phyloP scores from a whole-genome alignment of 2,797 vertebrate genomes.

The Poecilia picta region DNA sequence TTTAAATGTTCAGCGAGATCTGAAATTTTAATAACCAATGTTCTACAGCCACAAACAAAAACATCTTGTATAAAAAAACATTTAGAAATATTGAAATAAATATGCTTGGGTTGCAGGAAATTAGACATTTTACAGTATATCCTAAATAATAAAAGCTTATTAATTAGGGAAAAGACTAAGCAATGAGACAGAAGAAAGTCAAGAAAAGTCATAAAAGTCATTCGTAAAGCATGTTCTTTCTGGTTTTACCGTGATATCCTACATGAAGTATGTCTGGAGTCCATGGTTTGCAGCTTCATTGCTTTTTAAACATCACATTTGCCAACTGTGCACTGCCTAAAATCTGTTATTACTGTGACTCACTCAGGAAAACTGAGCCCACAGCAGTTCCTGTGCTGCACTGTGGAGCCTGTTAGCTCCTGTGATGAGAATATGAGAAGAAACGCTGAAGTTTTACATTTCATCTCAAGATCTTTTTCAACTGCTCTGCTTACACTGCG shows the following conservation, averaged over 20 bases:
- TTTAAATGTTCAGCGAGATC: neutral
- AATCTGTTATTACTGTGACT: slow-evolving; percentile 8
- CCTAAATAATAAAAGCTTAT: neutral
- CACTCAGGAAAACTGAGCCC: slow-evolving; percentile 10
- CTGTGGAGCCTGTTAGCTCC: slow-evolving; percentile 1
- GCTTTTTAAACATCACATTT: slow-evolving; percentile 8
- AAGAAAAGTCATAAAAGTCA: neutral
- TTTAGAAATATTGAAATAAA: neutral
- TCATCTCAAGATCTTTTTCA: neutral
- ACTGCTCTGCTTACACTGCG: neutral
- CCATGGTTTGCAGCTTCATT: neutral
- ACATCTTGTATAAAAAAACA: neutral
- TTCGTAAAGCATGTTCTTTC: neutral
- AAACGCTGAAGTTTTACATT: neutral
- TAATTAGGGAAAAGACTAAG: neutral
- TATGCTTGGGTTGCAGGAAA: neutral
- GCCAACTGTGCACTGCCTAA: neutral
- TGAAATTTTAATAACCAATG: neutral
- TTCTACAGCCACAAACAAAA: neutral
- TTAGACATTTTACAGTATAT: neutral
- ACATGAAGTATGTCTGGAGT: neutral
- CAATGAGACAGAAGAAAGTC: neutral
- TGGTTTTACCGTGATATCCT: neutral
- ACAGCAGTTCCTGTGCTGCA: neutral
- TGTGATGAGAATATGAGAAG: neutral